These are phyloP conservation scores for Dasyprocta punctata DNA, from an alignment of 2,113 vertebrate species.

Conservation along the genomic window DNA sequence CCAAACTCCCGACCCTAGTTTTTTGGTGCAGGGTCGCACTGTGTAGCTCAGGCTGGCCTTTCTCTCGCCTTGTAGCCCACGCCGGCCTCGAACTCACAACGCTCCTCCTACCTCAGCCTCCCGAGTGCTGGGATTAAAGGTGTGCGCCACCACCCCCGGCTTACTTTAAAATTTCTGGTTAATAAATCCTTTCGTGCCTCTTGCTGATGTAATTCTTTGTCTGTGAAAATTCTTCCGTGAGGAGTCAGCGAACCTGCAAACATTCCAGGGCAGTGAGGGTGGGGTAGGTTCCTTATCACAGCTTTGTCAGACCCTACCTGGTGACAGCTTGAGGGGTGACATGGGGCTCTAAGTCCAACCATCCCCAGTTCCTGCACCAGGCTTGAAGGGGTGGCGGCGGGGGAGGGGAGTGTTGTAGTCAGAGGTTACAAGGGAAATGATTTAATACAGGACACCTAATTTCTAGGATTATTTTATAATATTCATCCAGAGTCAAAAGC, in stretches of 20 bases:
- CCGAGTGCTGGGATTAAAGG: too few relatives aligned
- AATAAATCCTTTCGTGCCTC: not conserved
- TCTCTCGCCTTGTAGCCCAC: too few relatives aligned
- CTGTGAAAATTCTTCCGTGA: not conserved
- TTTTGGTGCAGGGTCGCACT: too few relatives aligned
- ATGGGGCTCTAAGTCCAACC: not conserved
- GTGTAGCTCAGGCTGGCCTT: too few relatives aligned
- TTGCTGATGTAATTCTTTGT: not conserved
- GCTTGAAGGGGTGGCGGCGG: not conserved
- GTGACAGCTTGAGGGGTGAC: not conserved
- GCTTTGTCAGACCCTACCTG: not conserved
- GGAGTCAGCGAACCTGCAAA: not conserved
- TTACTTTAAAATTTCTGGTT: too few relatives aligned
- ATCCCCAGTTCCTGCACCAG: not conserved
- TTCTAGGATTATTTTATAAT: not conserved
- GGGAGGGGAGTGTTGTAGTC: not conserved
- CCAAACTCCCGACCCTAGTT: too few relatives aligned
- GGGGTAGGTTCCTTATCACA: not conserved
- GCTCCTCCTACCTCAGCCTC: too few relatives aligned
- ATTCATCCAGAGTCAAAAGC: not conserved
- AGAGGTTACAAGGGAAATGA: not conserved
- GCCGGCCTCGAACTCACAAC: too few relatives aligned
- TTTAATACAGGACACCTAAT: not conserved
- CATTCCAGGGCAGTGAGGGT: not conserved
- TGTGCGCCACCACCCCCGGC: too few relatives aligned